Evolutionary conservation across 1,140 invertebrate genomes (phyloP).

Genomic region (Drosophila mauritiana): DNA sequence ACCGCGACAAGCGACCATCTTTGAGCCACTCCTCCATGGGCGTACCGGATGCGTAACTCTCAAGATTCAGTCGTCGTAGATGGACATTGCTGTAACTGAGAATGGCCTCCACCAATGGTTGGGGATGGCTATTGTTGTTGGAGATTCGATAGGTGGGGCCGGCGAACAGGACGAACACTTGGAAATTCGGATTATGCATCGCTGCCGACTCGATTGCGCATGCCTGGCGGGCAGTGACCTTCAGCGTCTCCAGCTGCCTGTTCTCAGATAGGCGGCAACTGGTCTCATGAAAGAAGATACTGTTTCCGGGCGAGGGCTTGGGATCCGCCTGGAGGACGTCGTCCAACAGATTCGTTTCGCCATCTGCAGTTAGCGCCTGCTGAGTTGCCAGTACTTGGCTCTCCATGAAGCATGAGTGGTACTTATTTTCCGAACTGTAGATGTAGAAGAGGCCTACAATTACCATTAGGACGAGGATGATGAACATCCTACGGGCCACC

Average conservation of each 20-base stretch:
- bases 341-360: constrained; percentile 28
- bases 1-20: constrained; percentile 86
- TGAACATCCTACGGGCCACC: constrained; percentile 42
- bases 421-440: constrained; percentile 31
- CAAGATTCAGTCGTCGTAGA: constrained; percentile 86
- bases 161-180: constrained; percentile 86
- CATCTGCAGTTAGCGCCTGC: constrained; percentile 4
- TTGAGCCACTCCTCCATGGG: constrained; percentile 87
- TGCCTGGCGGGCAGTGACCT: constrained; percentile 86
- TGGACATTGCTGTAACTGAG: constrained; percentile 87
- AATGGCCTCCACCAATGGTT: constrained; percentile 83
- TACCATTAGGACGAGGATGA: constrained; percentile 45
- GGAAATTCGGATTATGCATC: constrained; percentile 86
- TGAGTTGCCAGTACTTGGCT: not conserved
- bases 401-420: constrained; percentile 39
- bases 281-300: constrained; percentile 87
- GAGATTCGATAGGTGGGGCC: constrained; percentile 84
- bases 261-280: constrained; percentile 75
- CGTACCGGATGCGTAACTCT: constrained; percentile 87
- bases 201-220: constrained; percentile 90
- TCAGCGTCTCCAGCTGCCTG: constrained; percentile 11
- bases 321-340: constrained; percentile 57
- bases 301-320: constrained; percentile 83
- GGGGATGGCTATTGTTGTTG: constrained; percentile 46
- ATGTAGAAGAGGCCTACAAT: constrained; percentile 21